Conservation (phyloP, 2,113 vertebrate species). For the Cyanocitta stelleri region DNA sequence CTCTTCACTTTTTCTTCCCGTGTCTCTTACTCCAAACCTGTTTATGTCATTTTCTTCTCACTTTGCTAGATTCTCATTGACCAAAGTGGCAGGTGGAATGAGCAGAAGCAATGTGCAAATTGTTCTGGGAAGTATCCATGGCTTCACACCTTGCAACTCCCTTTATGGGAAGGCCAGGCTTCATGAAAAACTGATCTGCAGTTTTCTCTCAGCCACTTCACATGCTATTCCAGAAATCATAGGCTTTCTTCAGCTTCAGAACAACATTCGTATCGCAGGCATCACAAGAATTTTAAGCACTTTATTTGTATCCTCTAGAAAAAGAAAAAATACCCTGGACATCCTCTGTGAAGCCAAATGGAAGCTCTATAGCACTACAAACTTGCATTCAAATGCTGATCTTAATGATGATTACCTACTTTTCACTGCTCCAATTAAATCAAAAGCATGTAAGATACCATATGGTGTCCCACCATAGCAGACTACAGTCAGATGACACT, state of each 20-base stretch:
- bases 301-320: not conserved
- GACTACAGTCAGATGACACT: not conserved
- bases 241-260: not conserved
- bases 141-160: not conserved
- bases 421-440: not conserved
- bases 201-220: not conserved
- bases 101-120: not conserved
- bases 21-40: not conserved
- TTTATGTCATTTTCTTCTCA: conserved; percentile 13
- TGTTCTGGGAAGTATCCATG: not conserved
- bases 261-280: not conserved
- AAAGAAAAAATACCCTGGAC: not conserved
- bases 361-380: not conserved
- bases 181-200: not conserved
- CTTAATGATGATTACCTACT: not conserved
- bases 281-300: not conserved
- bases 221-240: not conserved
- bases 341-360: not conserved
- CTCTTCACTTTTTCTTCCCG: not conserved
- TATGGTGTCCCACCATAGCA: not conserved
- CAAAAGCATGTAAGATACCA: not conserved
- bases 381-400: not conserved
- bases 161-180: not conserved
- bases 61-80: conserved; percentile 2
- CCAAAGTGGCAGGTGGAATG: not conserved